Evolutionary conservation across 2,113 vertebrate species (phyloP).

Genomic region (Morone saxatilis): DNA sequence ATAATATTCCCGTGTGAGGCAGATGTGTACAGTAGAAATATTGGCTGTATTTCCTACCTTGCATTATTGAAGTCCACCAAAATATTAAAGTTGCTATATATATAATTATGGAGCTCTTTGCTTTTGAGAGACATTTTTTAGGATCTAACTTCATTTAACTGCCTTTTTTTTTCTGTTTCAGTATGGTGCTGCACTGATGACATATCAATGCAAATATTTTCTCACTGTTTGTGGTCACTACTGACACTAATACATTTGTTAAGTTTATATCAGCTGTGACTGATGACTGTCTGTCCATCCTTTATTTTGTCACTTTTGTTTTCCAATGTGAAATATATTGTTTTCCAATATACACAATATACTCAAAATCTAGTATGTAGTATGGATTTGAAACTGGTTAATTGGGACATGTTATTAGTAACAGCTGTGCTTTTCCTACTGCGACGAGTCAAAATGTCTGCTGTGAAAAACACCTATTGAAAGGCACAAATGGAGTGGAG

Average conservation of each 20-base stretch:
- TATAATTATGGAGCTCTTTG: neutral
- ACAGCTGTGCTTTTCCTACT: neutral
- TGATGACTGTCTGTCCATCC: neutral
- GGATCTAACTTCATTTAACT: neutral
- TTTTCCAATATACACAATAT: neutral
- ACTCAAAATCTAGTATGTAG: neutral
- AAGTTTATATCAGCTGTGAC: neutral
- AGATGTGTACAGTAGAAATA: too few relatives aligned
- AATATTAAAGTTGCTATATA: too few relatives aligned
- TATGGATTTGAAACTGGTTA: neutral
- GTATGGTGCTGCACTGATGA: neutral
- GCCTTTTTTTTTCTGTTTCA: neutral
- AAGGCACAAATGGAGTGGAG: neutral
- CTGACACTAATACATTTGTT: neutral
- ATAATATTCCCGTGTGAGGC: too few relatives aligned
- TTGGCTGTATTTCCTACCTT: too few relatives aligned
- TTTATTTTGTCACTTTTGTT: neutral
- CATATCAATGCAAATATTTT: too few relatives aligned
- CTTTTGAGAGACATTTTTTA: neutral
- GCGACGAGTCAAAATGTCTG: neutral
- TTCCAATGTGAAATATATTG: neutral
- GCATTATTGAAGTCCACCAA: too few relatives aligned
- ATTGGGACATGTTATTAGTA: neutral
- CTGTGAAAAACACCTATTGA: neutral
- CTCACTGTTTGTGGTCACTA: neutral